A percentile compares a stretch with the other conserved stretches of the same genome.
Conservation (phyloP, 2,797 vertebrate species). For the Muscicapa comitata region DNA sequence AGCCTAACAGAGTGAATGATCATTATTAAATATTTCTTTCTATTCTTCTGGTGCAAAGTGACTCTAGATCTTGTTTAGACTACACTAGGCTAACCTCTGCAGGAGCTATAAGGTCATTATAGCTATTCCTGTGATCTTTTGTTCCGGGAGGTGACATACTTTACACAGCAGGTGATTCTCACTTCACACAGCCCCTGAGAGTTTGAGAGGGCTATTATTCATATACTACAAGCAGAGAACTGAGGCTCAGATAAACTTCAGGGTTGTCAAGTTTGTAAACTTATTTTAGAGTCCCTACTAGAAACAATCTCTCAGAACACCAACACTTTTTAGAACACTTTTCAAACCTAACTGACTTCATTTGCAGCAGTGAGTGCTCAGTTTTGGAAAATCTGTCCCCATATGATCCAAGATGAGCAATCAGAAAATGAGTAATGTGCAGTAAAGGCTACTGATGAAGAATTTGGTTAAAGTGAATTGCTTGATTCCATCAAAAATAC, state of each 20-base stretch:
- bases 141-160: not conserved
- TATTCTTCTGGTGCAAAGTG: not conserved
- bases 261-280: not conserved
- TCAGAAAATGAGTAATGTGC: not conserved
- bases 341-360: not conserved
- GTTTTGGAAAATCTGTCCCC: not conserved
- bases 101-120: not conserved
- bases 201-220: not conserved
- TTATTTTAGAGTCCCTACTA: not conserved
- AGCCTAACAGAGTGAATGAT: not conserved
- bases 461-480: not conserved
- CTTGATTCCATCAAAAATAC: not conserved
- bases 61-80: not conserved
- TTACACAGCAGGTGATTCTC: not conserved
- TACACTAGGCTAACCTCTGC: not conserved
- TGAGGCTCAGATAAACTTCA: not conserved
- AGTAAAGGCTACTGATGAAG: not conserved
- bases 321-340: not conserved
- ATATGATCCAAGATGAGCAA: not conserved
- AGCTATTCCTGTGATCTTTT: not conserved
- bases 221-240: not conserved
- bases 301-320: not conserved
- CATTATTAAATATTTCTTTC: not conserved
- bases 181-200: not conserved
- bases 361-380: not conserved